phyloP scores from a whole-genome alignment of 1,140 invertebrate species.

The Orussus abietinus region DNA sequence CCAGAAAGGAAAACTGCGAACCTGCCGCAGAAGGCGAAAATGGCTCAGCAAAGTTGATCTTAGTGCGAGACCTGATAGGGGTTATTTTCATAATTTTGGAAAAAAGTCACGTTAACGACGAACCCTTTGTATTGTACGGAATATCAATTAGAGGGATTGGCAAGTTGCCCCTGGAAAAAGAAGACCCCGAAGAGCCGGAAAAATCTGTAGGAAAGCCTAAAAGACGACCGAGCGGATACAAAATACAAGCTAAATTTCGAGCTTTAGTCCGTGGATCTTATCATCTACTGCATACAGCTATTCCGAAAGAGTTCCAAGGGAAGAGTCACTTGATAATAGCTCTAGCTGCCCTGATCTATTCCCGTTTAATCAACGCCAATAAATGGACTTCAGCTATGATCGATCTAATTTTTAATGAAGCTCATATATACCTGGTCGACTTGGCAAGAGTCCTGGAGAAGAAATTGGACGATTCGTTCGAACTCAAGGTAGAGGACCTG shows the following conservation, averaged over 20 bases:
- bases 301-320: slow-evolving; percentile 27
- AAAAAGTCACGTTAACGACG: slow-evolving; percentile 36
- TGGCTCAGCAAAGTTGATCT: slow-evolving; percentile 38
- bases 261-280: slow-evolving; percentile 39
- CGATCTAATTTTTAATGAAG: slow-evolving; percentile 47
- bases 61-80: slow-evolving; percentile 27
- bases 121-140: slow-evolving; percentile 35
- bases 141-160: slow-evolving; percentile 23
- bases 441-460: slow-evolving; percentile 33
- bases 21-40: slow-evolving; percentile 6
- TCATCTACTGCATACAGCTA: slow-evolving; percentile 30
- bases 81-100: slow-evolving; percentile 41
- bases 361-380: slow-evolving; percentile 32
- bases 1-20: slow-evolving; percentile 30
- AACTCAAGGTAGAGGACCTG: slow-evolving; percentile 34
- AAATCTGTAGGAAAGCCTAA: slow-evolving; percentile 13
- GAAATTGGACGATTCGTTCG: slow-evolving; percentile 31
- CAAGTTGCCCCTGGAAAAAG: slow-evolving; percentile 6
- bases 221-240: slow-evolving; percentile 32
- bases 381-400: slow-evolving; percentile 41
- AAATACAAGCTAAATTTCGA: slow-evolving; percentile 28
- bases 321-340: slow-evolving; percentile 37
- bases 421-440: slow-evolving; percentile 44
- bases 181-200: slow-evolving; percentile 11
- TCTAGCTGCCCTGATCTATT: slow-evolving; percentile 39